Conservation (phyloP, 2,113 vertebrate genomes). For the Myotis yumanensis region DNA sequence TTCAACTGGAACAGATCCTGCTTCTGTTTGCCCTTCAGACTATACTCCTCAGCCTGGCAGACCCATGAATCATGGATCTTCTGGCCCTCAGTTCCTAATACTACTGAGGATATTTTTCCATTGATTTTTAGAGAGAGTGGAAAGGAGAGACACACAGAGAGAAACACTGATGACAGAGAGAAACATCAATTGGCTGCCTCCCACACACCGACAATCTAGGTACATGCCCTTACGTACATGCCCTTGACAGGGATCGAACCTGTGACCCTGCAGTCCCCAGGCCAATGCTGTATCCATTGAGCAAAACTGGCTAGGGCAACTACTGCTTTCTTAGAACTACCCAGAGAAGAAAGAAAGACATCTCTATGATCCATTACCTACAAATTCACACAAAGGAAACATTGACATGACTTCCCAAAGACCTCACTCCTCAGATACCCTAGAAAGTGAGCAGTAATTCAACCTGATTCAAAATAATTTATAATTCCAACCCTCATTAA, state of each 20-base stretch:
- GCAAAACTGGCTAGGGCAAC: neutral
- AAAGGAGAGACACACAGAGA: too few relatives aligned
- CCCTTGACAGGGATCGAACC: too few relatives aligned
- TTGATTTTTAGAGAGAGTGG: too few relatives aligned
- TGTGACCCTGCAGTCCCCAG: too few relatives aligned
- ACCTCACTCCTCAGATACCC: neutral
- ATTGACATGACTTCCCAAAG: neutral
- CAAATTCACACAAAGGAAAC: neutral
- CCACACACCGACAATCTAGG: too few relatives aligned
- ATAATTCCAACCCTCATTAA: neutral
- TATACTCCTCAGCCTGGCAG: neutral
- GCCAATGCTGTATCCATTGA: too few relatives aligned
- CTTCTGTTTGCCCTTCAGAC: neutral
- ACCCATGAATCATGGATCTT: neutral
- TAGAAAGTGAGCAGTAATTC: neutral
- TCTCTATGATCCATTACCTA: neutral
- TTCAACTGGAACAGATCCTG: neutral
- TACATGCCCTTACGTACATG: too few relatives aligned
- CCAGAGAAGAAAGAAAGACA: neutral
- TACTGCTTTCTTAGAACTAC: constrained; percentile 13
- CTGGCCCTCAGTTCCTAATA: neutral
- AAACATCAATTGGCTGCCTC: too few relatives aligned
- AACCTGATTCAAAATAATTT: constrained; percentile 2
- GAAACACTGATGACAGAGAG: too few relatives aligned
- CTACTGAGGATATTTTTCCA: neutral